Evolutionary conservation across 1,140 invertebrate species (phyloP).

Genomic region (silkworm (Bombyx mori)): DNA sequence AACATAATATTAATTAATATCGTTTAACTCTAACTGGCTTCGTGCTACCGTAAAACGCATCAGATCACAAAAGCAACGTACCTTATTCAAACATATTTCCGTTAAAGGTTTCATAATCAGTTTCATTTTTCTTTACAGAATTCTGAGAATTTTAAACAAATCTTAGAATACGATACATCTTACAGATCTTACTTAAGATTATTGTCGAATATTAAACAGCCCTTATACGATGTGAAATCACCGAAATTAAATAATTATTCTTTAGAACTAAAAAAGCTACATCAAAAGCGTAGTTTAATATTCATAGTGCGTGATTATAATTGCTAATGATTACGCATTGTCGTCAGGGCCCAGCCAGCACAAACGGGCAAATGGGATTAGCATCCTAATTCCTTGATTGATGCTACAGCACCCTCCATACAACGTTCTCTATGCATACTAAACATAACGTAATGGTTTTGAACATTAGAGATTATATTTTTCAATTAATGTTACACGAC

Average conservation of each 20-base stretch:
- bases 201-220: neutral
- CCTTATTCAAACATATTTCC: too few species aligned
- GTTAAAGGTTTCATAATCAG: too few species aligned
- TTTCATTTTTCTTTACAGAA: too few species aligned
- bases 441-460: slow-evolving; percentile 20
- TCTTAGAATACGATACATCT: too few species aligned
- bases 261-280: neutral
- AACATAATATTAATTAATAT: too few species aligned
- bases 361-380: slow-evolving; percentile 54
- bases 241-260: neutral
- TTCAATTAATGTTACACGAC: too few species aligned
- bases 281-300: slow-evolving; percentile 3
- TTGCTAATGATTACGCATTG: slow-evolving; percentile 24
- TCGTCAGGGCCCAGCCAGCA: slow-evolving; percentile 25
- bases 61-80: too few species aligned
- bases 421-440: slow-evolving; percentile 33
- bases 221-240: neutral
- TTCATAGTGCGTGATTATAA: slow-evolving; percentile 17
- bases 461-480: too few species aligned
- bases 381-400: slow-evolving; percentile 55
- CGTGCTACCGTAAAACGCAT: too few species aligned
- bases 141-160: too few species aligned
- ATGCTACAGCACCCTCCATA: slow-evolving; percentile 41
- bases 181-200: neutral
- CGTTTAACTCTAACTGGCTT: too few species aligned